Evolutionary conservation across 2,888 invertebrate species (phyloP), one percentile per base, ranked within the genome.

Genomic region (Drosophila maculinotata): DNA sequence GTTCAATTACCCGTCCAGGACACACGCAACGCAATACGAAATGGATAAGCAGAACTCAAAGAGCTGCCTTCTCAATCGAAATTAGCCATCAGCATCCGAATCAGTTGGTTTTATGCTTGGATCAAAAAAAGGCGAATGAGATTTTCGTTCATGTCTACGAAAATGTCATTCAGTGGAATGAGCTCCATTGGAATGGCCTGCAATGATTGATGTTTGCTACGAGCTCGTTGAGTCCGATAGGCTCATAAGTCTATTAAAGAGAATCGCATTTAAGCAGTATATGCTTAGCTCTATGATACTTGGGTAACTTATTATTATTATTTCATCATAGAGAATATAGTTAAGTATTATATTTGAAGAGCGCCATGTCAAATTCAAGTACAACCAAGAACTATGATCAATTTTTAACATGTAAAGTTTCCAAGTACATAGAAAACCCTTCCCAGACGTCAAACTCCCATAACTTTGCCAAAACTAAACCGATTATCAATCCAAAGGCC

Each of bases 31-130:
- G 4, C 20, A 33, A 20, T 28, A 15, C 42, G 20, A 48, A 54
- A 48, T 12, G 36, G 12, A 36, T 2, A 49, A 5, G 45, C 30
- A 17, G 49, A 30, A 49, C 48, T 23, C 52, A 36, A 56, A 51
- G 17, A 30, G 48, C 10, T 51, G 62, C 57, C 17, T 39, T 60
- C 23, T 5, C 54, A 56, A n/a, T 35, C 33, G 12, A 62, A 63
- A 58, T 74, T 74, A 54, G 25, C 56, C 33, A 64, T 63, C 62
- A 58, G 31, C 31, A 12, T 20, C 12, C 15, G 33, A 31, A 31
- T 35, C 33, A 45, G 35, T 60, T 45, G 26, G 26, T 15, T 41
- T n/a, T 52, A 8, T 23, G 28, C 60, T 68, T 35, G 45, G 45
- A 45, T 59, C 23, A 25, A 33, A 70, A 41, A 25, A 25, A 30